These are phyloP conservation scores for Melanotaenia duboulayi DNA, from an alignment of 2,113 vertebrate genomes.

Conservation along the genomic window DNA sequence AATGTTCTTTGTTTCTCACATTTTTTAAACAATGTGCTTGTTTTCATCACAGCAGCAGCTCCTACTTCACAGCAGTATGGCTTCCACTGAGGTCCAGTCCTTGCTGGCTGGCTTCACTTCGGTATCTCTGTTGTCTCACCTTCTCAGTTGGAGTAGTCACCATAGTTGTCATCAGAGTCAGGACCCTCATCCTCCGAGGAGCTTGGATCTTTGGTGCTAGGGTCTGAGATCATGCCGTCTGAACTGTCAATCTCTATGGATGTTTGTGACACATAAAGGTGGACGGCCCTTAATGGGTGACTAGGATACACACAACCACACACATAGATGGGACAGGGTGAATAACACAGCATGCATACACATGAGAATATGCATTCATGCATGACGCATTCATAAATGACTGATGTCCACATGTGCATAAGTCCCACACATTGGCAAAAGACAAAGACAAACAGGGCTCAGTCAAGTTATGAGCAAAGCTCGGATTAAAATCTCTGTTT, in stretches of 20 bases:
- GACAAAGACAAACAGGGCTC: conserved; percentile 40
- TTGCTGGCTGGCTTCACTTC: conserved; percentile 18
- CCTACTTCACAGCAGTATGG: background rate
- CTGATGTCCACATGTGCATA: conserved; percentile 39
- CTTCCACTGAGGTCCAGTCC: background rate
- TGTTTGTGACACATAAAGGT: conserved; percentile 67
- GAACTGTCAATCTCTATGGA: conserved; percentile 76
- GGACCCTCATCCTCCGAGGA: conserved; percentile 62
- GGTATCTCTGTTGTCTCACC: conserved; percentile 5
- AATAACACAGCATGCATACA: conserved; percentile 21
- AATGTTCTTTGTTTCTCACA: conserved; percentile 9
- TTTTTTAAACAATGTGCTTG: background rate
- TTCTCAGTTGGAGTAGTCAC: conserved; percentile 57
- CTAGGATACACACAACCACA: conserved; percentile 51
- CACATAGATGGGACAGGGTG: background rate
- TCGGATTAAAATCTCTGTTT: conserved; percentile 18
- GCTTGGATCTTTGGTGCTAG: conserved; percentile 68
- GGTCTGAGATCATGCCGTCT: conserved; percentile 73
- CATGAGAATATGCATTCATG: conserved; percentile 26
- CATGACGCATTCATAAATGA: conserved; percentile 52
- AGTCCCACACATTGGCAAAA: conserved; percentile 26
- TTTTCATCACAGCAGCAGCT: conserved; percentile 11
- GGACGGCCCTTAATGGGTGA: conserved; percentile 59
- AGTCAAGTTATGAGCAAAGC: conserved; percentile 11
- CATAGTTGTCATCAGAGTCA: conserved; percentile 29